Conservation (phyloP, 2,888 invertebrate genomes). For the Caenorhabditis sp. region DNA sequence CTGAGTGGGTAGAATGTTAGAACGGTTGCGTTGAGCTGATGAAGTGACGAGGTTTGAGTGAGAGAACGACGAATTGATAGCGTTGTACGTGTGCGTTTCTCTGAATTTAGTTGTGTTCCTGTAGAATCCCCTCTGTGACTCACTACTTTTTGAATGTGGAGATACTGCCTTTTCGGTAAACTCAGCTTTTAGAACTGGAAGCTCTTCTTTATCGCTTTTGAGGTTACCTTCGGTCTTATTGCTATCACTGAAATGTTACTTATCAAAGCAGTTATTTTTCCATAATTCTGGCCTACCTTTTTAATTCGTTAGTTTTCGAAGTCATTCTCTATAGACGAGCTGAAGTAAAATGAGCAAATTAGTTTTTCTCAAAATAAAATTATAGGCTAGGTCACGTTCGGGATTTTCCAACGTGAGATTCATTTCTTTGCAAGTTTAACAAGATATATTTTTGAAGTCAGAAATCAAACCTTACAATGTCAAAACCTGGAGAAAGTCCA, state of each 20-base stretch:
- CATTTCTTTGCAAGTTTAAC: too few relatives aligned
- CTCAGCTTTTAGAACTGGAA: background rate
- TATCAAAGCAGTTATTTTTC: too few relatives aligned
- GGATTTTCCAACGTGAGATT: too few relatives aligned
- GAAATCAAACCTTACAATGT: too few relatives aligned
- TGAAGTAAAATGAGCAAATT: background rate
- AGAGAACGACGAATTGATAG: background rate
- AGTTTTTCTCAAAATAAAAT: too few relatives aligned
- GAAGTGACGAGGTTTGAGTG: background rate
- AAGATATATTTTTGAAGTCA: too few relatives aligned
- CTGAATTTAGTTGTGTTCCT: background rate
- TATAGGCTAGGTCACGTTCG: too few relatives aligned
- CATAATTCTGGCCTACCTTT: background rate
- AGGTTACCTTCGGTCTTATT: background rate
- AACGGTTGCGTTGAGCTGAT: slow-evolving; percentile 15
- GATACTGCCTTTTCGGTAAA: background rate
- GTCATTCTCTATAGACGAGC: background rate
- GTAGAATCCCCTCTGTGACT: background rate
- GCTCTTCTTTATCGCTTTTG: background rate
- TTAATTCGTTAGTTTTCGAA: background rate
- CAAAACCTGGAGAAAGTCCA: too few relatives aligned
- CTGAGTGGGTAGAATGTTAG: slow-evolving; percentile 31
- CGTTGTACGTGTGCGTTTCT: background rate
- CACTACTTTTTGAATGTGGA: background rate
- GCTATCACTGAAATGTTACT: background rate